Conservation (phyloP, 1,140 invertebrate genomes). For the Drosophila prosaltans region DNA sequence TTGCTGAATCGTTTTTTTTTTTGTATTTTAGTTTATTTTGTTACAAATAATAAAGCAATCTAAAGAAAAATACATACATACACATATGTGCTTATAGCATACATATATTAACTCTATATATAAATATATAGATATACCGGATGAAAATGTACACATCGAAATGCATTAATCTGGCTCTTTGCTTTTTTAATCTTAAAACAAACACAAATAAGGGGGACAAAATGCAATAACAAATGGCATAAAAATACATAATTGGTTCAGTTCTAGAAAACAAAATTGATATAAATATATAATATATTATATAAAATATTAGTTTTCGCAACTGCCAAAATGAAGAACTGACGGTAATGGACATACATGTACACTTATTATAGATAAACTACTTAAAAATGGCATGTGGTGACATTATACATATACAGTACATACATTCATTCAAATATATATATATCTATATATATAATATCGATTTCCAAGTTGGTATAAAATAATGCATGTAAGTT, state of each 20-base stretch:
- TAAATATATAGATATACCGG: conserved; percentile 16
- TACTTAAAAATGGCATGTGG: conserved; percentile 80
- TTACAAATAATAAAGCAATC: conserved; percentile 68
- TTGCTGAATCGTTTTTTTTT: conserved; percentile 42
- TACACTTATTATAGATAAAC: conserved; percentile 58
- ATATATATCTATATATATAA: conserved; percentile 63
- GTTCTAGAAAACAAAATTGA: conserved; percentile 45
- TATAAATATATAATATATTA: conserved; percentile 34
- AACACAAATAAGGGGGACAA: conserved; percentile 37
- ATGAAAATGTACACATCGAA: conserved; percentile 76
- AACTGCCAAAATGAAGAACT: conserved; percentile 4
- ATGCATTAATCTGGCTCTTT: conserved; percentile 66
- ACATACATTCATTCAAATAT: conserved; percentile 61
- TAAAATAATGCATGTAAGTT: conserved; percentile 66
- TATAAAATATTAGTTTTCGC: conserved; percentile 30
- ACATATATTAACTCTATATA: conserved; percentile 33
- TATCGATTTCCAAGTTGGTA: conserved; percentile 66
- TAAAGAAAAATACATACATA: conserved; percentile 61
- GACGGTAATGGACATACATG: conserved; percentile 14
- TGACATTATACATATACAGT: conserved; percentile 77
- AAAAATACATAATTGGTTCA: conserved; percentile 23
- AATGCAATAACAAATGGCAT: conserved; percentile 57
- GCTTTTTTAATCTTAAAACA: conserved; percentile 20
- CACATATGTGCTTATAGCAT: conserved; percentile 70
- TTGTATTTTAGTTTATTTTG: conserved; percentile 36